Evolutionary conservation across 2,888 invertebrate species (phyloP).

Genomic region (Agrochola lota): DNA sequence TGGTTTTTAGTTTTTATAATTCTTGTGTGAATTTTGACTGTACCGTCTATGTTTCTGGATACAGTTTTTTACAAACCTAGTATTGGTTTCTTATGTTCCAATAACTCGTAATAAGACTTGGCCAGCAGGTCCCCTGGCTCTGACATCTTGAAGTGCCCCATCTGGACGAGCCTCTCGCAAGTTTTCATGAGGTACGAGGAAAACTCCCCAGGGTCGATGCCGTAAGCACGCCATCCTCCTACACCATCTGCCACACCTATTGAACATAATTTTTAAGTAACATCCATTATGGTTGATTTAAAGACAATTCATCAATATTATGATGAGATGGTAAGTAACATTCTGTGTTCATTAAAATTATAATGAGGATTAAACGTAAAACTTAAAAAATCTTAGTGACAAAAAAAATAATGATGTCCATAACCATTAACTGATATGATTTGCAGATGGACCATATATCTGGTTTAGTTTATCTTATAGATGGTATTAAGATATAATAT

Average conservation of each 20-base stretch:
- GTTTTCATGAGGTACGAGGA: constrained; percentile 98
- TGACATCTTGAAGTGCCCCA: constrained; percentile 96
- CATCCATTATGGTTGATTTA: not conserved
- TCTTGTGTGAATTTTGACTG: not conserved
- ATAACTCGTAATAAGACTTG: constrained; percentile 97
- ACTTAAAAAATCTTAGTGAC: too few species aligned
- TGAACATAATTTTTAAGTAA: constrained; percentile 60
- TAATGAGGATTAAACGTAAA: too few species aligned
- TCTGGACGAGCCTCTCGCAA: constrained; percentile 97
- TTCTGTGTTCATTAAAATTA: not conserved
- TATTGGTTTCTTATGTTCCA: constrained; percentile 97
- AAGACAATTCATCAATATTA: not conserved
- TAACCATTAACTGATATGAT: not conserved
- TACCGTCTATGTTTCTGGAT: not conserved
- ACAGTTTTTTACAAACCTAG: constrained; percentile 91
- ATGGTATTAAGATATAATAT: not conserved
- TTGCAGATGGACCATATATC: not conserved
- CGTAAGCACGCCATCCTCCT: constrained; percentile 99
- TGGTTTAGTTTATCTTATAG: not conserved
- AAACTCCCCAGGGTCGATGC: constrained; percentile 99
- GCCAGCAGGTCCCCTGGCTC: constrained; percentile 97
- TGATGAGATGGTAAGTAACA: not conserved
- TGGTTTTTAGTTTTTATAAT: too few species aligned
- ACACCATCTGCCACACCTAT: constrained; percentile 99
- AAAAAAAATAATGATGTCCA: too few species aligned